phyloP scores from a whole-genome alignment of 2,888 invertebrate genomes.

The Leptinotarsa haldemani region DNA sequence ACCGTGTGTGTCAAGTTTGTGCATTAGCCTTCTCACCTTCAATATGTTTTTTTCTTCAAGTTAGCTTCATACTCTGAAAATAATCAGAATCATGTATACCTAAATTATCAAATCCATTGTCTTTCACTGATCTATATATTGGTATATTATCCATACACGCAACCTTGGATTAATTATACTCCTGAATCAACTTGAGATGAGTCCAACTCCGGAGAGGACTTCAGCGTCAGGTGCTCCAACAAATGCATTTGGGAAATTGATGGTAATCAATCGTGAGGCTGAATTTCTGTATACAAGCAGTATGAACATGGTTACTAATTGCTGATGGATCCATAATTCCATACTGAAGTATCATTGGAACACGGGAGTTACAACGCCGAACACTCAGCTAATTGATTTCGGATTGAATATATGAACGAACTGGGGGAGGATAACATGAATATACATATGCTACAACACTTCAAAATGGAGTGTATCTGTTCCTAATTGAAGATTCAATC shows the following conservation, averaged over 20 bases:
- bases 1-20: too few relatives aligned
- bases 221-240: neutral
- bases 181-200: neutral
- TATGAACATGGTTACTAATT: slow-evolving; percentile 9
- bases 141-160: too few relatives aligned
- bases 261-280: neutral
- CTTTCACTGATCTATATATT: too few relatives aligned
- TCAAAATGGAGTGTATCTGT: neutral
- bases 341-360: slow-evolving; percentile 8
- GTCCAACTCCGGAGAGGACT: slow-evolving; percentile 4
- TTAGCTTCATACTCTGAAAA: too few relatives aligned
- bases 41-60: too few relatives aligned
- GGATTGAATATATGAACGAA: slow-evolving; percentile 12
- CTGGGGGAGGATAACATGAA: neutral
- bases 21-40: too few relatives aligned
- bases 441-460: slow-evolving; percentile 1
- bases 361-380: neutral
- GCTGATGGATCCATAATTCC: slow-evolving; percentile 11
- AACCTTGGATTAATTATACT: too few relatives aligned
- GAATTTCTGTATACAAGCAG: slow-evolving; percentile 4
- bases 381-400: slow-evolving; percentile 14
- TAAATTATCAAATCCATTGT: too few relatives aligned
- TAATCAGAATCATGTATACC: too few relatives aligned
- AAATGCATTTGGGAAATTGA: slow-evolving; percentile 2
- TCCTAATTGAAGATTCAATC: neutral